Percentiles rank a stretch among this genome's conserved stretches.
Evolutionary conservation across 2,113 vertebrate species (phyloP).

Genomic region (Hippocampus barbouri): DNA sequence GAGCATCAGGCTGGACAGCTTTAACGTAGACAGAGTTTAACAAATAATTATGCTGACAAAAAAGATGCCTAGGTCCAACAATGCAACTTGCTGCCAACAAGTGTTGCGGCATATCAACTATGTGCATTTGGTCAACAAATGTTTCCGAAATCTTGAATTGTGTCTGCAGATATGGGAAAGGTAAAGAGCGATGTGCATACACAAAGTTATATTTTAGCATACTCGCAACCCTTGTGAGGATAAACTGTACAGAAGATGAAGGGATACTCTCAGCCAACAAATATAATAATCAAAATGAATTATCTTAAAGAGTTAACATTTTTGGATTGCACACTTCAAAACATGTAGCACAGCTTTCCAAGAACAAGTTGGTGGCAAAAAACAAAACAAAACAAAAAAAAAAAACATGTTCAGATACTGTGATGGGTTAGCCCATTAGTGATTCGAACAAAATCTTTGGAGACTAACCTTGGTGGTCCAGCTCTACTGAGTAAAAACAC

Average conservation of each 20-base stretch:
- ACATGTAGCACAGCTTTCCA: background rate
- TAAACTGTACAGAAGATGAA: too few relatives aligned
- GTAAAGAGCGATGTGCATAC: background rate
- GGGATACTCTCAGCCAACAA: too few relatives aligned
- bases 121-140: background rate
- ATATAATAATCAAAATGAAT: too few relatives aligned
- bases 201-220: background rate
- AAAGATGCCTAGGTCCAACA: background rate
- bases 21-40: background rate
- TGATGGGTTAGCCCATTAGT: background rate
- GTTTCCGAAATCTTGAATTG: background rate
- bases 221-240: background rate
- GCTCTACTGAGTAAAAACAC: background rate
- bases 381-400: too few relatives aligned
- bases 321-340: background rate
- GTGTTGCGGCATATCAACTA: background rate
- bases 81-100: background rate
- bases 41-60: slow-evolving; percentile 2
- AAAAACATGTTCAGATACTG: background rate
- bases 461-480: background rate
- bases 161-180: background rate
- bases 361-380: background rate
- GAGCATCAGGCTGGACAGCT: background rate
- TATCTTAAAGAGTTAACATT: background rate
- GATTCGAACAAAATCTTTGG: background rate